These are phyloP conservation scores for Entomobrya proxima DNA, from an alignment of 2,888 invertebrate genomes.

Conservation along the genomic window DNA sequence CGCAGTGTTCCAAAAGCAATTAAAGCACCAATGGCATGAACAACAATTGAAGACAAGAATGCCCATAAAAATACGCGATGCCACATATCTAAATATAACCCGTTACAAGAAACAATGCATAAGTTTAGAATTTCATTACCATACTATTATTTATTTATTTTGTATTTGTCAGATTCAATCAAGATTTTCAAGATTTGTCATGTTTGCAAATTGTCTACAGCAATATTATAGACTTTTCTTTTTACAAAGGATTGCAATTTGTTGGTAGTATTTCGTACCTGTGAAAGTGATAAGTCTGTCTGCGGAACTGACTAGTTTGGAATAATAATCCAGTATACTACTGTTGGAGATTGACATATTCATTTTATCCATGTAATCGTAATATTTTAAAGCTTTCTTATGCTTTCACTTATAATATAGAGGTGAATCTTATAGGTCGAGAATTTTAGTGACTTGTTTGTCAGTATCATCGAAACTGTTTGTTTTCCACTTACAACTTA, in stretches of 20 bases:
- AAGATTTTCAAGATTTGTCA: too few relatives aligned
- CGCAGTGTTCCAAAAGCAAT: slow-evolving; percentile 94
- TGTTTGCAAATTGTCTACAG: too few relatives aligned
- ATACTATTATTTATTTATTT: too few relatives aligned
- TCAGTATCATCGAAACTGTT: too few relatives aligned
- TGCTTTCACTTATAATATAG: neutral
- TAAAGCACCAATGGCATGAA: slow-evolving; percentile 90
- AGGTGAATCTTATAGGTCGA: too few relatives aligned
- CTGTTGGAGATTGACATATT: slow-evolving; percentile 21
- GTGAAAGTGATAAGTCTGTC: slow-evolving; percentile 79
- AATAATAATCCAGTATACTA: slow-evolving; percentile 80
- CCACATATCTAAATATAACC: slow-evolving; percentile 94
- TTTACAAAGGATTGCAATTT: too few relatives aligned
- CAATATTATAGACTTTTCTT: too few relatives aligned
- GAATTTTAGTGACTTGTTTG: neutral
- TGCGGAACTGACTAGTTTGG: slow-evolving; percentile 83
- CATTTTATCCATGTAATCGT: neutral
- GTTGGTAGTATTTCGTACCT: slow-evolving; percentile 75
- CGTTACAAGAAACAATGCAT: neutral
- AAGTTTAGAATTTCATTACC: neutral
- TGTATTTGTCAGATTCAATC: too few relatives aligned
- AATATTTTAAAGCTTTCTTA: neutral
- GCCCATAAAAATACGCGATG: slow-evolving; percentile 98
- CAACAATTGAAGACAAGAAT: slow-evolving; percentile 93
- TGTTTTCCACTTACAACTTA: too few relatives aligned